Conservation (phyloP, 2,888 invertebrate genomes). For the Xylota sylvarum region DNA sequence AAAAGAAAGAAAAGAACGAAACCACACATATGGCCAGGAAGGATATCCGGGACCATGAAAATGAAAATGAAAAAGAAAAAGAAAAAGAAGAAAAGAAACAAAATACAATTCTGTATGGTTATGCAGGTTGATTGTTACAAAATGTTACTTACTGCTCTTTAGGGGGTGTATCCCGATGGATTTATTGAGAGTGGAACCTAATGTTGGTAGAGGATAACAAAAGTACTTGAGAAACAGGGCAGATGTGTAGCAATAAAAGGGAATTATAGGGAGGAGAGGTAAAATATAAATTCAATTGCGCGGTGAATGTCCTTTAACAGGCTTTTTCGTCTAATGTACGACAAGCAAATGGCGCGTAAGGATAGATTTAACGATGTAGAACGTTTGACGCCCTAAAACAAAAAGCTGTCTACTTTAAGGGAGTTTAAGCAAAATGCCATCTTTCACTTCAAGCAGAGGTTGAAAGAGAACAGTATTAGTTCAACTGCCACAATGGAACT, state of each 20-base stretch:
- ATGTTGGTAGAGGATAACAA: not conserved
- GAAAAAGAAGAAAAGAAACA: not conserved
- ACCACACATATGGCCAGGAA: conserved; percentile 30
- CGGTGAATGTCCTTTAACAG: not conserved
- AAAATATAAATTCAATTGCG: not conserved
- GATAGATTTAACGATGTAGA: no score
- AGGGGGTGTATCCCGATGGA: conserved; percentile 22
- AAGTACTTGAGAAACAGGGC: not conserved
- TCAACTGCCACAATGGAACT: no score
- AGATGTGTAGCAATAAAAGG: conserved; percentile 32
- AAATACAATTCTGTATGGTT: not conserved
- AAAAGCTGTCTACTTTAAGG: no score
- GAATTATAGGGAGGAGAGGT: conserved; percentile 1
- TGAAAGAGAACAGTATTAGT: no score
- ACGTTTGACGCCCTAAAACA: no score
- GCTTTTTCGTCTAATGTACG: no score
- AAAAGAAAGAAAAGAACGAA: not conserved
- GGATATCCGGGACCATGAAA: conserved; percentile 30
- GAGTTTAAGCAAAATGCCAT: no score
- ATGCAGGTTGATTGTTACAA: conserved; percentile 54
- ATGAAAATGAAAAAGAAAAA: not conserved
- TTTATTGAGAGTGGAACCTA: conserved; percentile 16
- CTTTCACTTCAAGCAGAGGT: no score
- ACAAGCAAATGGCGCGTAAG: no score
- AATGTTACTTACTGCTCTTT: conserved; percentile 21